Conservation (phyloP, 2,888 invertebrate species). For the Sphinx pinastri region DNA sequence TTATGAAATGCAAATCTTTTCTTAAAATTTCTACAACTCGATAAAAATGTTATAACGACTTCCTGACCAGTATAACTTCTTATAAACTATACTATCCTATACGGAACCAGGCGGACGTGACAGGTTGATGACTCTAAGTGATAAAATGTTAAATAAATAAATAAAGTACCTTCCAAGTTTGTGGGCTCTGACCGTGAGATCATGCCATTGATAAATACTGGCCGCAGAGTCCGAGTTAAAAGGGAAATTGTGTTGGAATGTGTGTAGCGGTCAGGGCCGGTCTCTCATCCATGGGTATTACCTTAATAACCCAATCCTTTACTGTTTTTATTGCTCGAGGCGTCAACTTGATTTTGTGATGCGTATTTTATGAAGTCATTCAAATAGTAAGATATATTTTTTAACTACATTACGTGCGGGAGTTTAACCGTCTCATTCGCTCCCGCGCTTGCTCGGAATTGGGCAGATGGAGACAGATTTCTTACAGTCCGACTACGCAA, state of each 20-base stretch:
- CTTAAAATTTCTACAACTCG: not conserved
- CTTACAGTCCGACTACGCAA: too few species aligned
- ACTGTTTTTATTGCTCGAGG: not conserved
- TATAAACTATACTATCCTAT: not conserved
- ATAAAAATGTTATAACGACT: not conserved
- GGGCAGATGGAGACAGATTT: too few species aligned
- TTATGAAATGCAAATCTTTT: not conserved
- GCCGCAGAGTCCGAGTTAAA: slow-evolving; percentile 67
- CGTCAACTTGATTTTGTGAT: not conserved
- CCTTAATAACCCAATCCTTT: slow-evolving; percentile 33
- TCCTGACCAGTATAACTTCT: not conserved
- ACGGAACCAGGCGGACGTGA: slow-evolving; percentile 30
- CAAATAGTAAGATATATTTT: not conserved
- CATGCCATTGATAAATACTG: slow-evolving; percentile 67
- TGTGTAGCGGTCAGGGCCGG: slow-evolving; percentile 57
- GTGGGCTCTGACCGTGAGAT: slow-evolving; percentile 63
- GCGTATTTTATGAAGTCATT: not conserved
- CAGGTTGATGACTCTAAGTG: slow-evolving; percentile 41
- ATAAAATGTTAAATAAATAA: slow-evolving; percentile 56
- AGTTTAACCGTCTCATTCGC: not conserved
- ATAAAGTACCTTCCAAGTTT: slow-evolving; percentile 43
- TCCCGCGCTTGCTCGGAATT: too few species aligned
- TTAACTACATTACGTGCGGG: not conserved
- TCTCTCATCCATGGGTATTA: slow-evolving; percentile 31
- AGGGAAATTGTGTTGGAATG: slow-evolving; percentile 79